Conservation (phyloP, 2,113 vertebrate genomes). For the Brachyhypopomus gauderio region DNA sequence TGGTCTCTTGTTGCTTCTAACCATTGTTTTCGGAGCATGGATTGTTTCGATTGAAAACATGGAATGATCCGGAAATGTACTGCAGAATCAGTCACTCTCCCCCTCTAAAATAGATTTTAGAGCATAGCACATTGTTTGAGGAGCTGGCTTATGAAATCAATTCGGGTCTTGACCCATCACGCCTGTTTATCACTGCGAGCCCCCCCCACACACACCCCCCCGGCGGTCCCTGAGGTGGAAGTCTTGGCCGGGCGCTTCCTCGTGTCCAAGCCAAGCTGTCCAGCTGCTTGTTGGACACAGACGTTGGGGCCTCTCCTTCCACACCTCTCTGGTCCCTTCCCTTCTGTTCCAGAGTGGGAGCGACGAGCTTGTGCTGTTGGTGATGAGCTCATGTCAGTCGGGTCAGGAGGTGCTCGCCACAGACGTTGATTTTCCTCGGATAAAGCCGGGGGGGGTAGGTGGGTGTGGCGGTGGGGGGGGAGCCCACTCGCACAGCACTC, state of each 20-base stretch:
- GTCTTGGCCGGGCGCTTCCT: slow-evolving; percentile 25
- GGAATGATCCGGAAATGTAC: neutral
- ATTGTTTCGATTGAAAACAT: slow-evolving; percentile 10
- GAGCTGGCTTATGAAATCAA: slow-evolving; percentile 32
- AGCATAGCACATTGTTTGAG: neutral
- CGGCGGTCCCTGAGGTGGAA: slow-evolving; percentile 28
- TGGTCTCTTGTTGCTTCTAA: neutral
- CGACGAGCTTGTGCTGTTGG: neutral
- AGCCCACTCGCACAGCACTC: no score
- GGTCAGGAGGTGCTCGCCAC: slow-evolving; percentile 25
- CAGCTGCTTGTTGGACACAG: slow-evolving; percentile 53
- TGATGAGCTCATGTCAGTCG: slow-evolving; percentile 32
- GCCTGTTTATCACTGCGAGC: slow-evolving; percentile 46
- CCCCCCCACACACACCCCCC: no score
- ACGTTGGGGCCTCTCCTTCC: slow-evolving; percentile 13
- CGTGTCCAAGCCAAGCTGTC: slow-evolving; percentile 42
- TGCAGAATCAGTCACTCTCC: neutral
- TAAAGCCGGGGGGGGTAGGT: slow-evolving; percentile 21
- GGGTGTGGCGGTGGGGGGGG: no score
- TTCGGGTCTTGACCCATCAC: slow-evolving; percentile 42
- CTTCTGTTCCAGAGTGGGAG: slow-evolving; percentile 20
- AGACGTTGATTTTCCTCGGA: slow-evolving; percentile 23
- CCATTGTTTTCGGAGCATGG: neutral
- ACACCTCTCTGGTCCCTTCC: slow-evolving; percentile 14
- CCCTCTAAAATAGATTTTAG: neutral